These are phyloP conservation scores for Excalfactoria chinensis DNA, from an alignment of 2,113 vertebrate species.

Conservation along the genomic window DNA sequence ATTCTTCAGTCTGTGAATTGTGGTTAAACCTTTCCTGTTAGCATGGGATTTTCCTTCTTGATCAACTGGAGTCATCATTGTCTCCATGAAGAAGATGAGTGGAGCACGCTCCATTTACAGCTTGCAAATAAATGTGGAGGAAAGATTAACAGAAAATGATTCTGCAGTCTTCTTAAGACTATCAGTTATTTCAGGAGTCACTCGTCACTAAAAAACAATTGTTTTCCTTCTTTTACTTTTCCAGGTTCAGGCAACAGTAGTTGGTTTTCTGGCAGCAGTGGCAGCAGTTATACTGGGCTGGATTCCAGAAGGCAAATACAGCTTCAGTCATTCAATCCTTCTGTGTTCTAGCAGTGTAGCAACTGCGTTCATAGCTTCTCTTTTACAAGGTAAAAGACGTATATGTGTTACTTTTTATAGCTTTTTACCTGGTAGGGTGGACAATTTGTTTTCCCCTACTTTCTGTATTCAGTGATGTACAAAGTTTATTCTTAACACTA, in stretches of 20 bases:
- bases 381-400: conserved; percentile 87
- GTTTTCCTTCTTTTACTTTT: not conserved
- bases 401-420: not conserved
- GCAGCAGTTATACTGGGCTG: conserved; percentile 92
- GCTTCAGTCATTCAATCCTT: conserved; percentile 90
- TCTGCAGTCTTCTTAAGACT: not conserved
- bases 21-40: not conserved
- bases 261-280: conserved; percentile 95
- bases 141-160: not conserved
- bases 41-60: not conserved
- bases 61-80: not conserved
- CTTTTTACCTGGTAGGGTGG: not conserved
- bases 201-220: not conserved
- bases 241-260: conserved; percentile 96
- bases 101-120: not conserved
- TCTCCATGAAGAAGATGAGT: not conserved
- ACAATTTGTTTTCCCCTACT: not conserved
- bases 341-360: conserved; percentile 96
- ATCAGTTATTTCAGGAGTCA: not conserved
- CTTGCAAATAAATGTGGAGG: not conserved
- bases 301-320: conserved; percentile 96
- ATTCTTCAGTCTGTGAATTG: not conserved
- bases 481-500: not conserved
- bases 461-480: not conserved
- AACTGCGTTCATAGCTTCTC: conserved; percentile 95